Conservation (phyloP, 2,888 invertebrate genomes). For the Eledona agricola region DNA sequence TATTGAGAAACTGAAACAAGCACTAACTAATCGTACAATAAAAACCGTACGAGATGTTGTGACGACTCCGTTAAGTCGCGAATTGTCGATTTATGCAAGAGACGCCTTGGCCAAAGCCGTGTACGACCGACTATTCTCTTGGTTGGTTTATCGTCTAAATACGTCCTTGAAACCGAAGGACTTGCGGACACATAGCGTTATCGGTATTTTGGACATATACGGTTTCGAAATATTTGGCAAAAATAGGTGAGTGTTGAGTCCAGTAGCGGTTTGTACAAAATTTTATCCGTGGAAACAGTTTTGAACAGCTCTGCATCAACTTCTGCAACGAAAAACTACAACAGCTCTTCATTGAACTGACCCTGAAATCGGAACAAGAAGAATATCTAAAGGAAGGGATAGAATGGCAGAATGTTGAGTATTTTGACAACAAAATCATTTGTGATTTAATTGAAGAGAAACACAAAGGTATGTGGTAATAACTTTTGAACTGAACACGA, state of each 20-base stretch:
- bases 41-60: slow-evolving; percentile 87
- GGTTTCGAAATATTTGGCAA: slow-evolving; percentile 93
- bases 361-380: slow-evolving; percentile 90
- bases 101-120: slow-evolving; percentile 92
- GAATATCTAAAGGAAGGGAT: slow-evolving; percentile 92
- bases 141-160: slow-evolving; percentile 87
- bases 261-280: background rate
- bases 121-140: slow-evolving; percentile 89
- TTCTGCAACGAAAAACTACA: slow-evolving; percentile 96
- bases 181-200: slow-evolving; percentile 72
- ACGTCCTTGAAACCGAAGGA: slow-evolving; percentile 71
- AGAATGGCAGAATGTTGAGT: slow-evolving; percentile 88
- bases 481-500: no score
- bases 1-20: slow-evolving; percentile 71
- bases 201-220: slow-evolving; percentile 93
- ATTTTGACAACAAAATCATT: slow-evolving; percentile 93
- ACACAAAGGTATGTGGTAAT: slow-evolving; percentile 73
- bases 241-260: slow-evolving; percentile 72
- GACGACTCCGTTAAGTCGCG: slow-evolving; percentile 79
- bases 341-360: slow-evolving; percentile 91
- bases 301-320: slow-evolving; percentile 94
- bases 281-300: slow-evolving; percentile 63
- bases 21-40: slow-evolving; percentile 85
- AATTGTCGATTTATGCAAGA: slow-evolving; percentile 84
- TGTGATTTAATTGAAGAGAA: slow-evolving; percentile 92